phyloP scores from a whole-genome alignment of 2,888 invertebrate genomes.

The Augiades crinisus region DNA sequence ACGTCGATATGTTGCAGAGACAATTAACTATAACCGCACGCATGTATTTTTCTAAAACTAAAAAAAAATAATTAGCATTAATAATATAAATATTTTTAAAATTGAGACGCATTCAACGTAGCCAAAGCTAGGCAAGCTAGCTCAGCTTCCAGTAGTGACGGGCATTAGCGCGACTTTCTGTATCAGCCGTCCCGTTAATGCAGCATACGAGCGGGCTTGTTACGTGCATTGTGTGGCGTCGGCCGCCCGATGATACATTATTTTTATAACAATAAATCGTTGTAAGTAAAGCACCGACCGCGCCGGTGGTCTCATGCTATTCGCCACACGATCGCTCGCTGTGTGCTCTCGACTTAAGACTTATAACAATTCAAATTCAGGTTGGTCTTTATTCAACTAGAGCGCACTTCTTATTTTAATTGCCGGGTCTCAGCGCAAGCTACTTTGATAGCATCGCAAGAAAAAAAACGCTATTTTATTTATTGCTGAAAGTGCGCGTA shows the following conservation, averaged over 20 bases:
- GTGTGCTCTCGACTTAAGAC: conserved; percentile 33
- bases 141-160: conserved; percentile 5
- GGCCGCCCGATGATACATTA: conserved; percentile 75
- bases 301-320: conserved; percentile 62
- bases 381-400: conserved; percentile 32
- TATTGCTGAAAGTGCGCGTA: background rate
- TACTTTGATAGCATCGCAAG: conserved; percentile 15
- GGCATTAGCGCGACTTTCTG: conserved; percentile 11
- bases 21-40: no score
- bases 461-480: conserved; percentile 6
- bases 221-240: conserved; percentile 69
- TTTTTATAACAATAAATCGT: conserved; percentile 81
- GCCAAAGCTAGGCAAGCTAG: background rate
- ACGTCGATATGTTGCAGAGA: no score
- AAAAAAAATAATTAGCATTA: no score
- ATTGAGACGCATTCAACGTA: background rate
- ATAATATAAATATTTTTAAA: no score
- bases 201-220: conserved; percentile 67
- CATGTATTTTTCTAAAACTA: no score
- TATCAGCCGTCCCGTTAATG: conserved; percentile 50
- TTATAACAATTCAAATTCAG: conserved; percentile 31
- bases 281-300: conserved; percentile 74
- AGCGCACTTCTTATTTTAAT: conserved; percentile 25
- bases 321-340: conserved; percentile 31
- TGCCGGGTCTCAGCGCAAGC: conserved; percentile 12